Percentiles rank a stretch among this genome's conserved stretches.
Conservation (phyloP, 2,888 invertebrate species). For the Scaeva pyrastri region DNA sequence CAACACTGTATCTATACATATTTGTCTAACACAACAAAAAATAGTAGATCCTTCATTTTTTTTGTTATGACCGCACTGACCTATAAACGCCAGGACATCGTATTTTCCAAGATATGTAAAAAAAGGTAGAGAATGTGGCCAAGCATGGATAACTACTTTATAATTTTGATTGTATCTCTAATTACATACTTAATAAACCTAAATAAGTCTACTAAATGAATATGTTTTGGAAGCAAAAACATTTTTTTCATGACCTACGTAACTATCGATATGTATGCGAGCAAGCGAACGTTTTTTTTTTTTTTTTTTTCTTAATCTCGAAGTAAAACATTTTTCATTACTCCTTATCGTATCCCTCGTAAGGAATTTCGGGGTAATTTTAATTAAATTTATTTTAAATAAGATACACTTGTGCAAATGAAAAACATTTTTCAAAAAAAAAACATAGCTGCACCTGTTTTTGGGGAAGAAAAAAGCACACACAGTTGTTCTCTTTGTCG, state of each 20-base stretch:
- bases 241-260: constrained; percentile 72
- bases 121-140: not conserved
- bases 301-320: constrained; percentile 11
- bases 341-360: not conserved
- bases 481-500: constrained; percentile 28
- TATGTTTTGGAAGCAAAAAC: constrained; percentile 7
- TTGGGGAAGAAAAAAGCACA: constrained; percentile 44
- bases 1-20: constrained; percentile 8
- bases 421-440: constrained; percentile 14
- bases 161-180: not conserved
- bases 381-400: constrained; percentile 3
- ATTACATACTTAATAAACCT: not conserved
- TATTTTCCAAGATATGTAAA: constrained; percentile 18
- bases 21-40: constrained; percentile 11
- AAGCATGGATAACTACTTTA: not conserved
- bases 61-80: constrained; percentile 71
- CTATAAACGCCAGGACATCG: constrained; percentile 57
- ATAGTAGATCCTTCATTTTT: constrained; percentile 29
- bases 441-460: constrained; percentile 70
- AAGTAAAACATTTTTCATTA: constrained; percentile 39
- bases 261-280: constrained; percentile 69
- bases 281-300: constrained; percentile 14
- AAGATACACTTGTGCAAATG: not conserved
- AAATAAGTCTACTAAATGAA: not conserved
- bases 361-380: not conserved